These are phyloP conservation scores for Vespertilio murinus DNA, from an alignment of 2,797 vertebrate species.

Conservation along the genomic window DNA sequence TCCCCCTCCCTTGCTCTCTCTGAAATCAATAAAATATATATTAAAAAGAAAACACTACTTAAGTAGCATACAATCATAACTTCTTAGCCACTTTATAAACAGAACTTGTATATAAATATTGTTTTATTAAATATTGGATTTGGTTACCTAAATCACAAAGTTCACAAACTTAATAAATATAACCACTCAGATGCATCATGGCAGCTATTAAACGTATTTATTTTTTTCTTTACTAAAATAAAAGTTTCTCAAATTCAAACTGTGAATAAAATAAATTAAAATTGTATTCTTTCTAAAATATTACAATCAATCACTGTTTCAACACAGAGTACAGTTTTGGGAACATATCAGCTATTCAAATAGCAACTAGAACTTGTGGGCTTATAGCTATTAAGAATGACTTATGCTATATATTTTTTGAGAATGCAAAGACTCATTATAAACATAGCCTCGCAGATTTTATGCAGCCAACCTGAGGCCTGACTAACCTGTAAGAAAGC, in stretches of 20 bases:
- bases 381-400: slow-evolving; percentile 9
- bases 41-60: background rate
- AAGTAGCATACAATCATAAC: background rate
- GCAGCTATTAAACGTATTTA: background rate
- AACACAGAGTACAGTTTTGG: slow-evolving; percentile 21
- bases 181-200: background rate
- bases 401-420: background rate
- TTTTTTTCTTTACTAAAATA: background rate
- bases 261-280: slow-evolving; percentile 38
- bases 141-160: background rate
- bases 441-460: background rate
- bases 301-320: slow-evolving; percentile 12
- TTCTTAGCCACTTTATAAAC: background rate
- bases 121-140: background rate
- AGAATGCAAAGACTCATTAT: background rate
- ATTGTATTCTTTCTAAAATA: background rate
- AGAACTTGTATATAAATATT: background rate
- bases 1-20: too few species aligned
- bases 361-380: background rate
- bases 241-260: slow-evolving; percentile 3
- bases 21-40: too few species aligned
- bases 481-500: background rate
- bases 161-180: slow-evolving; percentile 17
- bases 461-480: background rate
- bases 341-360: background rate